A percentile compares a stretch with the other conserved stretches of the same genome.
Evolutionary conservation across 2,888 invertebrate genomes (phyloP).

Genomic region (Apotomis capreana): DNA sequence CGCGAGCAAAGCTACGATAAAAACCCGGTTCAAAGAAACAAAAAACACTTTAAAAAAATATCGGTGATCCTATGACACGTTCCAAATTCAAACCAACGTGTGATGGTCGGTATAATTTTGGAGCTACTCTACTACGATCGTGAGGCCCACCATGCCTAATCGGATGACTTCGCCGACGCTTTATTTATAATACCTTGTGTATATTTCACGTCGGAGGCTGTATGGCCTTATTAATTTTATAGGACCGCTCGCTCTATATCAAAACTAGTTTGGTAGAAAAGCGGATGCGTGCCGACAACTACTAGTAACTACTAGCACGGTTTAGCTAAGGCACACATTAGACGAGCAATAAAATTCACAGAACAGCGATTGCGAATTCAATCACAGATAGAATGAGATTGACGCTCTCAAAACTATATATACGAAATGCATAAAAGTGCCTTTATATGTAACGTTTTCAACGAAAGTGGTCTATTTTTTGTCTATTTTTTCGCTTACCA

Average conservation of each 20-base stretch:
- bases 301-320: slow-evolving; percentile 20
- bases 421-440: no score
- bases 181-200: slow-evolving; percentile 48
- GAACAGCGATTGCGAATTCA: background rate
- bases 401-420: no score
- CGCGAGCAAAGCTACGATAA: no score
- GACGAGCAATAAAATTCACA: background rate
- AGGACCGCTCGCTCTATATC: slow-evolving; percentile 67
- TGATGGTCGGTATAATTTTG: slow-evolving; percentile 16
- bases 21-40: no score
- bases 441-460: no score
- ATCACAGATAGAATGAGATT: background rate
- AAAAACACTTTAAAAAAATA: no score
- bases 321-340: slow-evolving; percentile 7
- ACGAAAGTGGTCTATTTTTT: no score
- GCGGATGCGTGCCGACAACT: slow-evolving; percentile 40
- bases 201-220: slow-evolving; percentile 65
- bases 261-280: slow-evolving; percentile 64
- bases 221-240: slow-evolving; percentile 79
- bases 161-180: slow-evolving; percentile 33
- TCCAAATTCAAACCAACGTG: background rate
- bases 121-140: slow-evolving; percentile 20
- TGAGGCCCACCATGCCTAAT: slow-evolving; percentile 35
- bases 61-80: no score
- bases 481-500: no score